Base-by-base conservation (phyloP, 2,797 vertebrate genomes). In the Spheniscus humboldti region DNA sequence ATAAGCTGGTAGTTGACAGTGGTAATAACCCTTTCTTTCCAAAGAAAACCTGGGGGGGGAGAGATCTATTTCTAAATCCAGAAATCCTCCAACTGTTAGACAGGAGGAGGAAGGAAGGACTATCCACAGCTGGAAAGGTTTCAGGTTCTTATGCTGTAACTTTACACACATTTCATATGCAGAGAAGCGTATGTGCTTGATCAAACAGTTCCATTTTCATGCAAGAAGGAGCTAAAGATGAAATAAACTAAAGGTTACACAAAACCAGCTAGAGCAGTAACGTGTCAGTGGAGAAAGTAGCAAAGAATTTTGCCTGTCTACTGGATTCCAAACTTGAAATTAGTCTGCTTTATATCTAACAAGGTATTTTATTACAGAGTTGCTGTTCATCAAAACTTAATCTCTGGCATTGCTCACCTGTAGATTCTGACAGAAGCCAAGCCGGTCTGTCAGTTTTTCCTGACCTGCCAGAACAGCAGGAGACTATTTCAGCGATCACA, bases 241-340 rank as follows among this genome's bases (percentile, higher is more conserved):
- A 71, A 81, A 57, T 75, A 50, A 81, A 66, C 4, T 66, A 39
- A 53, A 86, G 80, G 64, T 75, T 89, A 68, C 18, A 68, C 48
- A 66, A 72, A 94, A 57, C 59, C 35, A 56, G 78, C 57, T 73
- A 50, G 84, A 76, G 28, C 86, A 82, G 92, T 72, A 62, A 41
- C 8, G 5, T 7, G 11, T 10, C 68, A 77, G 72, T 75, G 53
- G 75, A 30, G 60, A 64, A 69, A 72, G 1, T 5, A 92, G 57
- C 47, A 73, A n/a, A 74, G 48, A 60, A 33, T 95, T 90, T 35
- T 95, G 55, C 73, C 47, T 91, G 78, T 78, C 59, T 88, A 5
- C 64, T 93, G 85, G 89, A 86, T 88, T 91, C 82, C 69, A 92
- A 63, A 88, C 62, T 74, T 94, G 75, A 91, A 88, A 75, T 74